Evolutionary conservation across 2,797 vertebrate species (phyloP).

Genomic region (Pseudochromis fuscus): DNA sequence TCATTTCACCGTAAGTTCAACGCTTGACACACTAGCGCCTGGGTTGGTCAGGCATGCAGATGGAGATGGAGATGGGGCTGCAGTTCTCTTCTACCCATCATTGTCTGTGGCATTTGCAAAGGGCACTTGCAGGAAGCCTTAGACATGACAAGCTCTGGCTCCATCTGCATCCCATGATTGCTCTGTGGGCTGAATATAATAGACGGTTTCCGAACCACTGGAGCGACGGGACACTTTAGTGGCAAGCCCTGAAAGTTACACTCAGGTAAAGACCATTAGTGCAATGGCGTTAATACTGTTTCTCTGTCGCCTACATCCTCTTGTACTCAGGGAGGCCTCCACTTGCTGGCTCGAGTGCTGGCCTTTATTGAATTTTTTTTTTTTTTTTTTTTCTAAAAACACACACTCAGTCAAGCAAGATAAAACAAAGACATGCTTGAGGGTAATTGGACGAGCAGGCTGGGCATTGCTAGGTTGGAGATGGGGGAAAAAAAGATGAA

Average conservation of each 20-base stretch:
- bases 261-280: slow-evolving; percentile 75
- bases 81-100: slow-evolving; percentile 55
- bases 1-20: slow-evolving; percentile 77
- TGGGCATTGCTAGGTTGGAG: slow-evolving; percentile 39
- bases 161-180: slow-evolving; percentile 80
- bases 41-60: slow-evolving; percentile 77
- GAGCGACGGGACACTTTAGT: slow-evolving; percentile 72
- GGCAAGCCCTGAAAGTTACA: slow-evolving; percentile 63
- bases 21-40: slow-evolving; percentile 66
- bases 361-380: slow-evolving; percentile 61
- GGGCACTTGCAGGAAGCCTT: slow-evolving; percentile 72
- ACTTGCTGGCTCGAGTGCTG: slow-evolving; percentile 43
- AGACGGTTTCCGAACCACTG: slow-evolving; percentile 75
- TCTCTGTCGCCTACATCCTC: slow-evolving; percentile 42
- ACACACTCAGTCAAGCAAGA: slow-evolving; percentile 53
- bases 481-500: slow-evolving; percentile 14
- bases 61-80: slow-evolving; percentile 63
- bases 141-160: slow-evolving; percentile 70
- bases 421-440: slow-evolving; percentile 76
- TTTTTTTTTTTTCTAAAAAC: no score
- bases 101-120: slow-evolving; percentile 83
- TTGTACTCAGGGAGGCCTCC: slow-evolving; percentile 36
- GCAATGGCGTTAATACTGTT: slow-evolving; percentile 53
- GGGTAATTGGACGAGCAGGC: slow-evolving; percentile 69
- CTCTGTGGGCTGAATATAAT: slow-evolving; percentile 80